Percentiles rank a stretch among this genome's conserved stretches.
phyloP scores from a whole-genome alignment of 2,888 invertebrate species.

The Chrysolina americana region DNA sequence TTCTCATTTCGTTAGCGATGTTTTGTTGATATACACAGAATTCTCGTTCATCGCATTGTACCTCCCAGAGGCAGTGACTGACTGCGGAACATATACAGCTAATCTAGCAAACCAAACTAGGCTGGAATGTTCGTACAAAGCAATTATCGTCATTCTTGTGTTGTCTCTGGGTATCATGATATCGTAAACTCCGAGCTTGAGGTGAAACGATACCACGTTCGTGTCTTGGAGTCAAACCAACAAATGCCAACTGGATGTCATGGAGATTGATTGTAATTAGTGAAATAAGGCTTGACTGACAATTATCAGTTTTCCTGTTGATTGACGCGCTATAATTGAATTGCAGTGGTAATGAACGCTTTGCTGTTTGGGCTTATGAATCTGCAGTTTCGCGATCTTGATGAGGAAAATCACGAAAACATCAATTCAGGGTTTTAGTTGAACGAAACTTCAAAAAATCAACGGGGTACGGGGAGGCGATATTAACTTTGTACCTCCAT shows the following conservation, averaged over 20 bases:
- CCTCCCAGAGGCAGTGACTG: too few species aligned
- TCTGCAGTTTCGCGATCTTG: neutral
- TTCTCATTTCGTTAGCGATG: too few species aligned
- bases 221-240: neutral
- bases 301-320: neutral
- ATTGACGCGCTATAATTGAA: slow-evolving; percentile 1
- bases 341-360: neutral
- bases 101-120: too few species aligned
- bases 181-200: neutral
- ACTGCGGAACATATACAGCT: too few species aligned
- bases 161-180: neutral
- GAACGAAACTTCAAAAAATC: neutral
- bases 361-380: neutral
- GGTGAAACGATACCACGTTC: neutral
- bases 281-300: neutral
- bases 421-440: neutral
- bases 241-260: neutral
- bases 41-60: too few species aligned
- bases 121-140: neutral
- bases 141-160: neutral
- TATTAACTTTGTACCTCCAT: too few species aligned
- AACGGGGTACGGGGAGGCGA: neutral
- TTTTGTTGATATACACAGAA: too few species aligned
- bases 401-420: neutral
- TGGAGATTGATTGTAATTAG: neutral